These are phyloP conservation scores for Ambastaia sidthimunki DNA, from an alignment of 2,797 vertebrate genomes.

Conservation along the genomic window DNA sequence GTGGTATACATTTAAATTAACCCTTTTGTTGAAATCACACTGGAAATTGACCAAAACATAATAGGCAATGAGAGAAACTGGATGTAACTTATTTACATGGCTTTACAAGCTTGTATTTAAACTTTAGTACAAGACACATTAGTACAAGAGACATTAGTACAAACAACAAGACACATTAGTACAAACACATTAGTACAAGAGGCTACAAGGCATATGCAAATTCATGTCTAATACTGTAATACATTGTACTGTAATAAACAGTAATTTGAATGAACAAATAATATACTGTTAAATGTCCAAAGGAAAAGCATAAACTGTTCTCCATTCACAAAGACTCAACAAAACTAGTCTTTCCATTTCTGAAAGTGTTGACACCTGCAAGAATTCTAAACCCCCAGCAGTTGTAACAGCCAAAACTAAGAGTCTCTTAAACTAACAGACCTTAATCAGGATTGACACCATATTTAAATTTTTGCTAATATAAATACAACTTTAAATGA, in stretches of 20 bases:
- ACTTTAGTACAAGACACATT: neutral
- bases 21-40: constrained; percentile 5
- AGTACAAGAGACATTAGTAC: neutral
- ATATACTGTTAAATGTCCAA: constrained; percentile 1
- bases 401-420: constrained; percentile 36
- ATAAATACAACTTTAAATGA: neutral
- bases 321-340: constrained; percentile 1
- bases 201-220: neutral
- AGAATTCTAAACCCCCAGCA: constrained; percentile 30
- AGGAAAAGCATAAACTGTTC: neutral
- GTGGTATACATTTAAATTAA: neutral
- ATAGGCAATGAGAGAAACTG: neutral
- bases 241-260: neutral
- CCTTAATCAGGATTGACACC: neutral
- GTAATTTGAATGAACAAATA: constrained; percentile 17
- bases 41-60: neutral
- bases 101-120: neutral
- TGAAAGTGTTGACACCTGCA: constrained; percentile 32
- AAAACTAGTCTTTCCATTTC: constrained; percentile 38
- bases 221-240: neutral
- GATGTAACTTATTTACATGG: constrained; percentile 21
- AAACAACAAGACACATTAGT: neutral
- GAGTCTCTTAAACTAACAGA: neutral
- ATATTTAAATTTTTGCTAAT: neutral
- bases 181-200: neutral